phyloP scores from a whole-genome alignment of 2,797 vertebrate species.

The Lepilemur septentrionalis region DNA sequence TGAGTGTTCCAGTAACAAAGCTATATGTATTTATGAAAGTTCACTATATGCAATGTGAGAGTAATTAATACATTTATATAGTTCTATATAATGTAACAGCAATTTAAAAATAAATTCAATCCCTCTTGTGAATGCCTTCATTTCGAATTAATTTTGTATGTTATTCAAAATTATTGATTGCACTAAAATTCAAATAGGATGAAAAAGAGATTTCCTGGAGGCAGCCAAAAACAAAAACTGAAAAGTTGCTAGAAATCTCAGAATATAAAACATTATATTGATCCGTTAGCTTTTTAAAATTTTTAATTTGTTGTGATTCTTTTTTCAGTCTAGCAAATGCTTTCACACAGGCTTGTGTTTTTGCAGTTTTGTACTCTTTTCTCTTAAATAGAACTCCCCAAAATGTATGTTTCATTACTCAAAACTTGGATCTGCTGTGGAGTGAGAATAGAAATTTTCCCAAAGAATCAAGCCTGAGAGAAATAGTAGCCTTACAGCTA shows the following conservation, averaged over 20 bases:
- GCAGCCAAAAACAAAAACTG: background rate
- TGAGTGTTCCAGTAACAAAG: background rate
- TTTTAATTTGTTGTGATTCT: background rate
- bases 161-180: constrained; percentile 15
- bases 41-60: background rate
- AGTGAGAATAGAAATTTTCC: background rate
- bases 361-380: background rate
- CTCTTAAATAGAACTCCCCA: background rate
- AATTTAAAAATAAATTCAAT: background rate
- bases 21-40: background rate
- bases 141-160: background rate
- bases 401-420: background rate
- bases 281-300: background rate
- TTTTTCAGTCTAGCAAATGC: background rate
- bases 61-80: background rate
- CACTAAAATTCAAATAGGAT: background rate
- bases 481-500: background rate
- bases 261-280: background rate
- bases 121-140: background rate
- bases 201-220: background rate
- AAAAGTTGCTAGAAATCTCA: background rate
- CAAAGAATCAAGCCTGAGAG: background rate
- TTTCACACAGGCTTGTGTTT: background rate
- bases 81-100: background rate
- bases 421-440: background rate